Conservation (phyloP, 2,113 vertebrate species). For the Pardalotus punctatus region DNA sequence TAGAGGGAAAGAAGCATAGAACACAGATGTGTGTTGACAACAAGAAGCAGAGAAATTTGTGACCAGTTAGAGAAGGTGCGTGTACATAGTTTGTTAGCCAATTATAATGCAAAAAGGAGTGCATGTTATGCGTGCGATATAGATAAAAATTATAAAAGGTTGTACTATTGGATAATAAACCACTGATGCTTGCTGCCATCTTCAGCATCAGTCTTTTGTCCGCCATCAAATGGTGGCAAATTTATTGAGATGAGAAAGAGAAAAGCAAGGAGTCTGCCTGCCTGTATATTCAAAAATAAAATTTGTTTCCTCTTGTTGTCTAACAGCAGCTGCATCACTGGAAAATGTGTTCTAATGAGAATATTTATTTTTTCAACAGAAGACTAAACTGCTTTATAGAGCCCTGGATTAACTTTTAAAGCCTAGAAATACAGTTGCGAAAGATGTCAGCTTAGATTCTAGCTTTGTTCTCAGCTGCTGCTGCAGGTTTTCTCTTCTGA, state of each 20-base stretch:
- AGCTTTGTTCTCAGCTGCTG: background rate
- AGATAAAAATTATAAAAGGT: too few species aligned
- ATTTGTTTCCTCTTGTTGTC: background rate
- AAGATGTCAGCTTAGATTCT: background rate
- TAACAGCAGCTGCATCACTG: background rate
- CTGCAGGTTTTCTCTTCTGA: background rate
- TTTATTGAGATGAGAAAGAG: background rate
- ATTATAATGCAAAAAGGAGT: too few species aligned
- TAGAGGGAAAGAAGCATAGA: too few species aligned
- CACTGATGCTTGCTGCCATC: too few species aligned
- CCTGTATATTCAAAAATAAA: background rate
- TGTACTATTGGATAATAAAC: too few species aligned
- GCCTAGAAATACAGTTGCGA: background rate
- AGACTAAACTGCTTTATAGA: background rate
- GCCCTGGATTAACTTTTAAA: background rate
- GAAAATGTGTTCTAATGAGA: background rate
- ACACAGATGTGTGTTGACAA: too few species aligned
- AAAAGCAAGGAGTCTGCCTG: background rate
- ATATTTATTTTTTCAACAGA: background rate
- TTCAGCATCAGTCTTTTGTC: too few species aligned
- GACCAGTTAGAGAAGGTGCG: too few species aligned
- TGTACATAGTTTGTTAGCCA: too few species aligned
- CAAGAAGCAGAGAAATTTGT: too few species aligned
- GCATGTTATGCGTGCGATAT: too few species aligned
- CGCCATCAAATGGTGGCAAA: too few species aligned